Conservation (phyloP, 2,888 invertebrate genomes). For the Dione juno region DNA sequence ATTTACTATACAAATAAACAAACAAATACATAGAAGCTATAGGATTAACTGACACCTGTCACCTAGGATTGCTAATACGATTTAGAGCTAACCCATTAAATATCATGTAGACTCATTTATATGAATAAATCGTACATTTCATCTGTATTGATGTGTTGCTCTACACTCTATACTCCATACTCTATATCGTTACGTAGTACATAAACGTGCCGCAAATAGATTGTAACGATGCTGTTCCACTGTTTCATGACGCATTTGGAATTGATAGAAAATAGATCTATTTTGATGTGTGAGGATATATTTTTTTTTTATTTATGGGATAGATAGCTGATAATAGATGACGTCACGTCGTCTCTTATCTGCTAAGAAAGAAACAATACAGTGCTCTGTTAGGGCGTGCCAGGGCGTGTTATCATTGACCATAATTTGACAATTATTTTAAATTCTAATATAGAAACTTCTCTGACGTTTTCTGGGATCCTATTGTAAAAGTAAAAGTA, state of each 20-base stretch:
- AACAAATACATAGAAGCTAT: background rate
- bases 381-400: no score
- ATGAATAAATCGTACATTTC: background rate
- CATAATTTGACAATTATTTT: no score
- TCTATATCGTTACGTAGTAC: background rate
- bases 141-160: background rate
- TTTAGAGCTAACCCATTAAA: background rate
- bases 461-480: no score
- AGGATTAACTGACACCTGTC: background rate
- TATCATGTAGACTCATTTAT: background rate
- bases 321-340: no score
- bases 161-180: no score
- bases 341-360: no score
- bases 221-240: conserved; percentile 3
- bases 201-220: conserved; percentile 22
- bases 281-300: background rate
- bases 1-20: background rate
- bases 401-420: no score
- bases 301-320: background rate
- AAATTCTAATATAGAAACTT: no score
- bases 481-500: no score
- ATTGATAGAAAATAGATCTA: background rate
- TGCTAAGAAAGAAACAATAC: no score
- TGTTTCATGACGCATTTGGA: conserved; percentile 10
- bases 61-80: background rate